These are phyloP conservation scores for Melanogrammus aeglefinus DNA, from an alignment of 2,797 vertebrate species.

Conservation along the genomic window DNA sequence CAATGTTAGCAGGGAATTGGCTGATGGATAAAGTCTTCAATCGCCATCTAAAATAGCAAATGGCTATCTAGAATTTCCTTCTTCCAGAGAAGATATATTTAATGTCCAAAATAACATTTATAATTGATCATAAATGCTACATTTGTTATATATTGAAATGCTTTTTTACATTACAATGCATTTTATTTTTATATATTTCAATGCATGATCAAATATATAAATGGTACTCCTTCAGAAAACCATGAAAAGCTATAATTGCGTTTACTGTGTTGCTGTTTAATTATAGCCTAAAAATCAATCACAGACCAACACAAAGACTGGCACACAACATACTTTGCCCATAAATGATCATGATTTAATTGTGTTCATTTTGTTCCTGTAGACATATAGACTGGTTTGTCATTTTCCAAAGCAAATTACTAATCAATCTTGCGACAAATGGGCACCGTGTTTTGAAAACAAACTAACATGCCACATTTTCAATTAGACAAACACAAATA, in stretches of 20 bases:
- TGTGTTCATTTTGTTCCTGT: background rate
- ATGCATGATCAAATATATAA: no score
- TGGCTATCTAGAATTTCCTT: slow-evolving; percentile 17
- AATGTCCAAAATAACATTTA: slow-evolving; percentile 24
- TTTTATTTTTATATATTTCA: no score
- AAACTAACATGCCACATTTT: background rate
- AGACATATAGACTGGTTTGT: background rate
- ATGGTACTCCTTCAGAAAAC: background rate
- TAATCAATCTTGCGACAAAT: background rate
- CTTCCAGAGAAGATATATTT: background rate
- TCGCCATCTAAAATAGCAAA: slow-evolving; percentile 18
- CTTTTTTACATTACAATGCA: no score
- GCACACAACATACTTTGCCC: background rate
- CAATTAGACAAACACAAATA: background rate
- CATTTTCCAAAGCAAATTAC: background rate
- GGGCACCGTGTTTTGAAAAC: background rate
- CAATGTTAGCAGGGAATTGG: background rate
- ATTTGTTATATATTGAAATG: background rate
- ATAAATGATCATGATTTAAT: background rate
- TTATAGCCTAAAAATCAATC: background rate
- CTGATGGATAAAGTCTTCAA: slow-evolving; percentile 18
- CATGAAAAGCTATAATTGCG: background rate
- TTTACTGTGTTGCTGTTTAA: background rate
- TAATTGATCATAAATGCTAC: background rate
- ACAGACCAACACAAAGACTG: no score